A percentile compares a stretch with the other conserved stretches of the same genome.
These are phyloP conservation scores for Ormyrus nitidulus DNA, from an alignment of 2,888 invertebrate species.

Conservation along the genomic window DNA sequence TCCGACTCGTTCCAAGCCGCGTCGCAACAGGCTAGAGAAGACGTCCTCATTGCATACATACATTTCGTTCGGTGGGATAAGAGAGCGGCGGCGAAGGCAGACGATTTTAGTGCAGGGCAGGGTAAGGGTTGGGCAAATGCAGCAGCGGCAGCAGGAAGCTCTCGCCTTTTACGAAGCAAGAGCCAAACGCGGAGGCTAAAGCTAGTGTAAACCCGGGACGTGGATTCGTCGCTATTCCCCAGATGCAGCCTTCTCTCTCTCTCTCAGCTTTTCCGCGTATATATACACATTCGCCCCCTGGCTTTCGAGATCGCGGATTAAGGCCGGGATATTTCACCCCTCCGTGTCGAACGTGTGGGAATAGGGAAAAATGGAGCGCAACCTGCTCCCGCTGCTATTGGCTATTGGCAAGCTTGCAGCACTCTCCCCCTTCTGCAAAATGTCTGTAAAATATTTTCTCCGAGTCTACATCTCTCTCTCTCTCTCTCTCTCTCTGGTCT, in stretches of 20 bases:
- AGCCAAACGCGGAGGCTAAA: conserved; percentile 52
- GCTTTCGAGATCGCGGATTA: conserved; percentile 56
- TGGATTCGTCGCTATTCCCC: conserved; percentile 51
- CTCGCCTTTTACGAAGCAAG: conserved; percentile 25
- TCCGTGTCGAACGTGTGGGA: conserved; percentile 40
- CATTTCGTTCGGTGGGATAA: conserved; percentile 11
- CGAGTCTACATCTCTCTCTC: conserved; percentile 16
- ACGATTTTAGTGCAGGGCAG: conserved; percentile 39
- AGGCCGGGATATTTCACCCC: conserved; percentile 33
- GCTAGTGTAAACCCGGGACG: conserved; percentile 58
- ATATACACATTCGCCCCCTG: conserved; percentile 26
- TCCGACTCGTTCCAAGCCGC: not conserved
- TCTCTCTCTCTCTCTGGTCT: conserved; percentile 17
- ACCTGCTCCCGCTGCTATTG: conserved; percentile 53
- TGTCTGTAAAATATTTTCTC: conserved; percentile 56
- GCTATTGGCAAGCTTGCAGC: conserved; percentile 56
- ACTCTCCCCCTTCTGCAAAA: conserved; percentile 48
- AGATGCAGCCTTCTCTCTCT: conserved; percentile 38
- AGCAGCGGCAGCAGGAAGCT: conserved; percentile 1
- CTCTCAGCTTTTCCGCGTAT: not conserved
- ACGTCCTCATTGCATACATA: conserved; percentile 20
- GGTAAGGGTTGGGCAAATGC: conserved; percentile 18
- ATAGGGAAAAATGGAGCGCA: conserved; percentile 56
- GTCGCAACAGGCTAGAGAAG: conserved; percentile 30
- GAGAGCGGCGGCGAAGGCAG: conserved; percentile 23